Base-by-base conservation (phyloP, 2,797 vertebrate genomes). In the Setipinna tenuifilis region DNA sequence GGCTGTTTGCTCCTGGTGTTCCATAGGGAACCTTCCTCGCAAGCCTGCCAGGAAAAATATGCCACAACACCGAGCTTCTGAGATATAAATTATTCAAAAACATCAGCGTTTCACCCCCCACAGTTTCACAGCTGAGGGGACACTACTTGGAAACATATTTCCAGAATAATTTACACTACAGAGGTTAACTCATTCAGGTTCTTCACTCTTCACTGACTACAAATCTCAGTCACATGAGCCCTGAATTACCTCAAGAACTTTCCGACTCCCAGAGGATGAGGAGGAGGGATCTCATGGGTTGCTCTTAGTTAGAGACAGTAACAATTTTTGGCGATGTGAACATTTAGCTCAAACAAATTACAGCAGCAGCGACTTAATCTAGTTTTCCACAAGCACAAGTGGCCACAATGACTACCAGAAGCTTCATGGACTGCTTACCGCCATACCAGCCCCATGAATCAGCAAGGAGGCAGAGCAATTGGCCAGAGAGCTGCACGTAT, bases 31-130 rank as follows among this genome's bases (percentile, higher is more conserved):
- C 0, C 21, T 41, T 41, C 0, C 5, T 57, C 82, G 28, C 28
- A 14, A 16, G 57, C 68, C 62, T 12, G 68, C 65, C 88, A 89
- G 48, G 59, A 85, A 31, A 90, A 88, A 80, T 71, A 75, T 57
- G 44, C 21, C n/a, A 6, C 25, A 71, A 85, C 83, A 83, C 48
- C 5, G 23, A 16, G 80, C 41, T 86, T 54, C 81, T 85, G 85
- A 87, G 82, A 83, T 50, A 71, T 23, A 48, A 84, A 78, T 21
- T 83, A 81, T 71, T 85, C 50, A 41, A 7, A 11, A 81, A 50
- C 21, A 78, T 12, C 50, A 16, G 19, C 58, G 62, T 12, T 10
- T 78, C 31, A 25, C 62, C 21, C 46, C 23, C 57, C 68, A n/a
- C 3, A 11, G 41, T 19, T 35, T 59, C 25, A 17, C 71, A 44